A percentile compares a stretch with the other conserved stretches of the same genome.
Evolutionary conservation across 2,797 vertebrate species (phyloP).

Genomic region (Anolis apletophallus): DNA sequence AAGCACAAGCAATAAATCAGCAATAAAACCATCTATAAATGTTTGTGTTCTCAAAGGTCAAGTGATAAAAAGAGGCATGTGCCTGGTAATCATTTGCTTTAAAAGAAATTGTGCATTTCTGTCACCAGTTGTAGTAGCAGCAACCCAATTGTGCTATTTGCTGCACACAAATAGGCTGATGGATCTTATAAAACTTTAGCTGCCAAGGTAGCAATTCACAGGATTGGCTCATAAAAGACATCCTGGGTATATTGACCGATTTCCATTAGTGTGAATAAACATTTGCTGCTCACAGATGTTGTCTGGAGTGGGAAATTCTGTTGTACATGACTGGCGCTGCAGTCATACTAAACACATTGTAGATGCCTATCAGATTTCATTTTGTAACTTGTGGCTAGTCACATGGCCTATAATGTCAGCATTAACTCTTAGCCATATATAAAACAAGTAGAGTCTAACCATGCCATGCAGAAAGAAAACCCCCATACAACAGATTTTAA

Average conservation of each 20-base stretch:
- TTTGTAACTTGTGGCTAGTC: not conserved
- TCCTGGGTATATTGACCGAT: constrained; percentile 25
- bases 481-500: no score
- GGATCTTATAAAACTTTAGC: constrained; percentile 8
- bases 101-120: constrained; percentile 22
- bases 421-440: not conserved
- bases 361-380: constrained; percentile 1
- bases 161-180: constrained; percentile 7
- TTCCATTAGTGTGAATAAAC: constrained; percentile 7
- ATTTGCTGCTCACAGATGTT: constrained; percentile 2
- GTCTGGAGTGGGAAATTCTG: not conserved
- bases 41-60: constrained; percentile 45
- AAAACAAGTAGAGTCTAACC: not conserved
- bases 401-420: not conserved
- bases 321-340: not conserved
- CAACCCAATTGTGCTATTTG: not conserved
- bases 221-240: constrained; percentile 2
- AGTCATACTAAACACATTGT: not conserved
- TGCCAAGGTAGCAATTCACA: not conserved
- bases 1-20: constrained; percentile 36
- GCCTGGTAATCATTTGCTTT: constrained; percentile 37
- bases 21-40: constrained; percentile 36
- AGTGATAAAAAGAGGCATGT: constrained; percentile 25
- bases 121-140: not conserved
- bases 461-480: constrained; percentile 1